phyloP scores from a whole-genome alignment of 2,113 vertebrate species.

The Orthonyx spaldingii region DNA sequence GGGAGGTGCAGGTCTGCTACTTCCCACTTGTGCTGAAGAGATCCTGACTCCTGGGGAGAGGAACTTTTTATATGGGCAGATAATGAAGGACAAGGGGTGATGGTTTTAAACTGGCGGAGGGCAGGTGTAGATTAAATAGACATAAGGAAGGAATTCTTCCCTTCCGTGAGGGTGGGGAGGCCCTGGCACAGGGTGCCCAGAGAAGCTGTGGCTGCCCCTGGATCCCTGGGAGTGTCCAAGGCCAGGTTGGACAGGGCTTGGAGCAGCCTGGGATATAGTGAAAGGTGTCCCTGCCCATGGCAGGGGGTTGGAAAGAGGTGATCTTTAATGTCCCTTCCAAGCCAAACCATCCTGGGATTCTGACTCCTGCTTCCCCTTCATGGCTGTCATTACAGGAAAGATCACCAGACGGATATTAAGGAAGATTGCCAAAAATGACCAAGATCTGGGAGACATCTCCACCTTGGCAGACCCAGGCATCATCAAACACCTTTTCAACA shows the following conservation, averaged over 20 bases:
- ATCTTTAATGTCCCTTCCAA: neutral
- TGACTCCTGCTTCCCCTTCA: neutral
- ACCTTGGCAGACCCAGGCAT: slow-evolving; percentile 88
- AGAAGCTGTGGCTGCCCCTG: neutral
- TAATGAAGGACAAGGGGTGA: neutral
- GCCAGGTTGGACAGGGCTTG: accelerated
- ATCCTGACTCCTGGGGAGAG: neutral
- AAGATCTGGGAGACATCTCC: slow-evolving; percentile 87
- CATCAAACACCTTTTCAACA: slow-evolving; percentile 86
- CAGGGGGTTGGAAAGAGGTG: neutral
- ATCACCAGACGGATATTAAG: slow-evolving; percentile 91
- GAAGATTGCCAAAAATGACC: slow-evolving; percentile 90
- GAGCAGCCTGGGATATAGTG: accelerated
- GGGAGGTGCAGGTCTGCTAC: neutral
- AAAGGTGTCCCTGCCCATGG: neutral
- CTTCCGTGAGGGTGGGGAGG: accelerated
- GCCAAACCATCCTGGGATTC: neutral
- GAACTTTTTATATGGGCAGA: neutral
- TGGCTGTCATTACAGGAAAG: slow-evolving; percentile 77
- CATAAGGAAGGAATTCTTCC: neutral
- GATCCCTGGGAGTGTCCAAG: neutral
- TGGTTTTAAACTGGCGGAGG: neutral
- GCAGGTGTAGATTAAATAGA: neutral
- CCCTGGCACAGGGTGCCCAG: neutral
- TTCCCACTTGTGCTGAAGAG: neutral